Percentiles rank a stretch among this genome's conserved stretches.
Conservation (phyloP, 2,113 vertebrate species). For the Paradoxurus hermaphroditus region DNA sequence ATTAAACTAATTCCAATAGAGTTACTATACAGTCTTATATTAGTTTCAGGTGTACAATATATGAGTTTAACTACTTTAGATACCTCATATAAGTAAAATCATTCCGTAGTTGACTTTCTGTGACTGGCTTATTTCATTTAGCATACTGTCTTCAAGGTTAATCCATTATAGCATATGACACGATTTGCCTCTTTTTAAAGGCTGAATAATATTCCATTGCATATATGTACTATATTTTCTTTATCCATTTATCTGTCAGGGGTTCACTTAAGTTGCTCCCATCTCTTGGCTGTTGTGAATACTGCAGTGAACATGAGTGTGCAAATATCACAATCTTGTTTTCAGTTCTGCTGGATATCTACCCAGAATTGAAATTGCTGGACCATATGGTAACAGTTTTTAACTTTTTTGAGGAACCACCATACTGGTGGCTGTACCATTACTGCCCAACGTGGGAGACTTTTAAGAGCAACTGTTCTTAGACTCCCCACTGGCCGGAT, state of each 20-base stretch:
- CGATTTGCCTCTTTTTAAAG: background rate
- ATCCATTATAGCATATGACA: background rate
- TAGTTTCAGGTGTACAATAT: background rate
- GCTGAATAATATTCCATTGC: background rate
- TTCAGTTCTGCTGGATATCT: background rate
- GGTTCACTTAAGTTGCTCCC: background rate
- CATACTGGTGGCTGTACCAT: background rate
- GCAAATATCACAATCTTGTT: background rate
- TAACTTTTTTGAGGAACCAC: background rate
- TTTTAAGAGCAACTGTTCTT: background rate
- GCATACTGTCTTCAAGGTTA: background rate
- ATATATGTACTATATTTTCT: background rate
- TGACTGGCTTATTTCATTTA: background rate
- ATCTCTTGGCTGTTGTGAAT: background rate
- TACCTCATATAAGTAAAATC: background rate
- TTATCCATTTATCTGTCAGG: background rate
- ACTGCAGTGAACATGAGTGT: background rate
- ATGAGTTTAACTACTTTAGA: background rate
- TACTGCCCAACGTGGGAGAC: background rate
- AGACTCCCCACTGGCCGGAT: background rate
- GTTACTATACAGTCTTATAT: background rate
- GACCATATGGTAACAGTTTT: background rate
- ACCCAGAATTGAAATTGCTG: background rate
- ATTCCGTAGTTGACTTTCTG: background rate
- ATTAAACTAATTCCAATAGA: background rate